Evolutionary conservation across 2,888 invertebrate genomes (phyloP), one percentile per base, ranked within the genome.

Genomic region (Lamellibrachia columna): DNA sequence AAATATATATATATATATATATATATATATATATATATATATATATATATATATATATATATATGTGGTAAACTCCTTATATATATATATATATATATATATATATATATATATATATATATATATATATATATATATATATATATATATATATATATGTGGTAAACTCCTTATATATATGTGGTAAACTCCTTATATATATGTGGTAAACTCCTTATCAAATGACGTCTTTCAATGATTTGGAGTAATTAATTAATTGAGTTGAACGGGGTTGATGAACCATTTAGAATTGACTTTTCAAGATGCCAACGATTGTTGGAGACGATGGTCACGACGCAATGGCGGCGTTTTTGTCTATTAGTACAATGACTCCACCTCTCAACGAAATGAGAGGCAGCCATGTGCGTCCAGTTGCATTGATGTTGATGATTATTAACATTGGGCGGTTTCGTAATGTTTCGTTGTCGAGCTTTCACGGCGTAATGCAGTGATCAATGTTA

Each of bases 371-470:
- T 22, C 75, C 75, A 75, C 75, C 75, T 75, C 6, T 75, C 75
- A 75, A 22, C 75, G 75, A 75, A 75, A 75, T n/a, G n/a, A 75
- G 75, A 15, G 22, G 15, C 75, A 75, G 75, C 75, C 75, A 75
- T 75, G 75, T 75, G 75, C n/a, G 6, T 22, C 75, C n/a, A 75
- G 75, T 75, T 75, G 75, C 75, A 22, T 75, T n/a, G 75, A 22
- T 75, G 75, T 75, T 75, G n/a, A 15, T 75, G n/a, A 75, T 75
- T 75, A 75, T 75, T 75, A 22, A 75, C 75, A 75, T 75, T 75
- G 75, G 75, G 75, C 75, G 75, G 75, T 75, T 75, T 75, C 75
- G 75, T 75, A 75, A 75, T 75, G 75, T 75, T 75, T 75, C 75
- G 75, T n/a, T 75, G 75, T 75, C 75, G 75, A 75, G 22, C 75